Evolutionary conservation across 2,113 vertebrate species (phyloP).

Genomic region (Oxyruncus cristatus): DNA sequence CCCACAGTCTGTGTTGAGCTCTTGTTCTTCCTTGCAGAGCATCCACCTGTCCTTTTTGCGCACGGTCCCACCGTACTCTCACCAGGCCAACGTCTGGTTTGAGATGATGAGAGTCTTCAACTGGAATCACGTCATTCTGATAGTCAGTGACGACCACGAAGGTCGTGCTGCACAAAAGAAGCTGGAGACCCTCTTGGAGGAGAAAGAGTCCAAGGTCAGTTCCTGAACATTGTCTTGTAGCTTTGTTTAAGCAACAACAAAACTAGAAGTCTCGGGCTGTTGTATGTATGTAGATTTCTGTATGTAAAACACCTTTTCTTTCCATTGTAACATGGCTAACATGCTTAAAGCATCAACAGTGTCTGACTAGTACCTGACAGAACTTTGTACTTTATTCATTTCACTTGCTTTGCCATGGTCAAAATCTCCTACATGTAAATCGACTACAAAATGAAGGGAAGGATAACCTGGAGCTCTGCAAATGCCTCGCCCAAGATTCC

Average conservation of each 20-base stretch:
- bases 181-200: slow-evolving; percentile 96
- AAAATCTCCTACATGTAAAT: slow-evolving; percentile 92
- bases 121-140: slow-evolving; percentile 98
- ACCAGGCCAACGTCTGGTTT: slow-evolving; percentile 98
- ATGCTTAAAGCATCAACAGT: slow-evolving; percentile 89
- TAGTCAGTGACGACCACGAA: slow-evolving; percentile 97
- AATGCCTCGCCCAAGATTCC: slow-evolving; percentile 74
- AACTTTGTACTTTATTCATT: slow-evolving; percentile 96
- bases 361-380: slow-evolving; percentile 95
- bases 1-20: background rate
- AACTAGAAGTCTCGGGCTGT: slow-evolving; percentile 72
- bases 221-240: slow-evolving; percentile 33
- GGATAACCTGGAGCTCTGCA: slow-evolving; percentile 95
- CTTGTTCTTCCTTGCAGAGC: slow-evolving; percentile 78
- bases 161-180: slow-evolving; percentile 96
- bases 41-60: slow-evolving; percentile 97
- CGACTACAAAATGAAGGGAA: slow-evolving; percentile 87
- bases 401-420: slow-evolving; percentile 97
- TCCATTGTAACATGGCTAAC: slow-evolving; percentile 95
- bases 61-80: slow-evolving; percentile 95
- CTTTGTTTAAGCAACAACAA: slow-evolving; percentile 66
- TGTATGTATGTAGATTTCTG: slow-evolving; percentile 89
- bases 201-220: slow-evolving; percentile 97
- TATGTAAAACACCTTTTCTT: slow-evolving; percentile 93
- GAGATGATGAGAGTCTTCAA: slow-evolving; percentile 98